Evolutionary conservation across 2,113 vertebrate genomes (phyloP), one percentile per base, ranked within the genome.

Genomic region (Albula goreensis): DNA sequence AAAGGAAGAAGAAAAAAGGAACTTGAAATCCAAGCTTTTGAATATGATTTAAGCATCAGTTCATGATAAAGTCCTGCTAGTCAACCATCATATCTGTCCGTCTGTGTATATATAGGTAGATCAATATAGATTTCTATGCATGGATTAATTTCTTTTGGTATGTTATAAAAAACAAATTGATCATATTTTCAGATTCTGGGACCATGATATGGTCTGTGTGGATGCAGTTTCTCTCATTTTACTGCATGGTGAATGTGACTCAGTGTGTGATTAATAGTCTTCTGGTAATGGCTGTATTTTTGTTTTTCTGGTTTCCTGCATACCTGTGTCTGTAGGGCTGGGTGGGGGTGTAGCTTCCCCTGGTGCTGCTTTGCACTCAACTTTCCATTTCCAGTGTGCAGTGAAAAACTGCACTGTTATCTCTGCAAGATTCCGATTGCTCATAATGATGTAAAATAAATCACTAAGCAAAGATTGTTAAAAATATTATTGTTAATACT

Each of bases 371-470:
- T 83, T 63, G 31, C 53, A 78, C 31, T 87, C 48, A 63, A 50
- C 31, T 82, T 86, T 83, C 85, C 85, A 82, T 15, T 83, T 83
- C 66, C 51, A 49, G 80, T 56, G 9, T 57, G 17, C 70, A 49
- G 19, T 86, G 41, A 60, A 63, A 70, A 74, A n/a, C 41, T 25
- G 41, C 41, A 4, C 81, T 81, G 48, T 66, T 87, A 66, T 87
- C 77, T 82, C 81, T 50, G 66, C 10, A 51, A 50, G 19, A 79
- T 78, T 87, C 53, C 85, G 25, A 9, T 86, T 78, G 41, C 63
- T 57, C 86, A 56, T 83, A 83, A 57, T 83, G 86, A 83, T 60
- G 56, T 79, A 83, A 60, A 79, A 86, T 57, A 17, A 19, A 9
- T 15, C 51, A 56, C 53, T 48, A n/a, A 53, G 66, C 52, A 9